Evolutionary conservation across 2,113 vertebrate species (phyloP).

Genomic region (Xerus inauris): DNA sequence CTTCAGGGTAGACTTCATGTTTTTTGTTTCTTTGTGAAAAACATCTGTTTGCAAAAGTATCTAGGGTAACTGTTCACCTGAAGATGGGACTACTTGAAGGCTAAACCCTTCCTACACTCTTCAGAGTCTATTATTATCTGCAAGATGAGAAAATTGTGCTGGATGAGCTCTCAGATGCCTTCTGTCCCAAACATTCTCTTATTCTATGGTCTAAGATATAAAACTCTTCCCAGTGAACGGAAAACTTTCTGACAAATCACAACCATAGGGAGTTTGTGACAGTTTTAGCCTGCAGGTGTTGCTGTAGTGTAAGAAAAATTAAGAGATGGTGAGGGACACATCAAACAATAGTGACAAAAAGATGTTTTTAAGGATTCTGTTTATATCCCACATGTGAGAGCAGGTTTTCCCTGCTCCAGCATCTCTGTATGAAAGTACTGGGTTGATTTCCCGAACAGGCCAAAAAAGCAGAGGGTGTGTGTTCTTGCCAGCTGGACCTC

Average conservation of each 20-base stretch:
- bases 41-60: background rate
- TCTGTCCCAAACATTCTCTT: background rate
- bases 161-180: background rate
- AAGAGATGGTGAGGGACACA: constrained; percentile 75
- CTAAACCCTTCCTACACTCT: background rate
- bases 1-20: background rate
- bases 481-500: constrained; percentile 87
- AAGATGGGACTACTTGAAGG: background rate
- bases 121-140: background rate
- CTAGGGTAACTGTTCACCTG: background rate
- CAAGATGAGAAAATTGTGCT: background rate
- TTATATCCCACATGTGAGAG: constrained; percentile 83
- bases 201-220: background rate
- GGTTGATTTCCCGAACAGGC: constrained; percentile 85
- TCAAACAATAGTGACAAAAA: constrained; percentile 83
- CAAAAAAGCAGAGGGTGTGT: constrained; percentile 83
- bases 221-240: constrained; percentile 27
- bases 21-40: constrained; percentile 33
- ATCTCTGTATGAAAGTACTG: constrained; percentile 84
- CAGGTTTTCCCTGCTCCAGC: constrained; percentile 75
- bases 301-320: constrained; percentile 86
- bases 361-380: constrained; percentile 85
- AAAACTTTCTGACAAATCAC: constrained; percentile 65
- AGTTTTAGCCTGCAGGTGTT: constrained; percentile 87
- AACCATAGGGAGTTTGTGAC: constrained; percentile 60